Base-by-base conservation (phyloP, 2,113 vertebrate species). In the Semicossyphus pulcher region DNA sequence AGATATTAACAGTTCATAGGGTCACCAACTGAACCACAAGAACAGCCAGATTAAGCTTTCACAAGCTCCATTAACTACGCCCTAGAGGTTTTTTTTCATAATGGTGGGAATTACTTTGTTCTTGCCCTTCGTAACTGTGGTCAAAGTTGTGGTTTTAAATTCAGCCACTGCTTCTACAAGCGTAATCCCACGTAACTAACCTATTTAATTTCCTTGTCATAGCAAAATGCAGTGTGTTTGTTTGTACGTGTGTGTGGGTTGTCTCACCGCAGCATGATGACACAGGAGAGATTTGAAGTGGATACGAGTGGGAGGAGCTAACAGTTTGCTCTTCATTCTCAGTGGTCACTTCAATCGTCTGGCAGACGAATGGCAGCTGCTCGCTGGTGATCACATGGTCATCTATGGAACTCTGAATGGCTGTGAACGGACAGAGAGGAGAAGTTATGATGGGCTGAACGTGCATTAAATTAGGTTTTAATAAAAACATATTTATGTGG, bases 331-430 rank as follows among this genome's bases (percentile, higher is more conserved):
- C 97, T 1, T 99, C 97, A 0, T 96, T 97, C 88, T 99, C 98
- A 0, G 98, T 99, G 86, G 95, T 96, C 88, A 99, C 98, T 78
- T 99, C 98, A 5, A 99, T 97, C 5, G 98, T 98, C 82, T 99
- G 97, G 77, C 97, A 99, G 80, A 99, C 95, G 37, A 97, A 97
- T 0, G 98, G 98, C 4, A 97, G 95, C 53, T 98, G 96, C 59
- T 99, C 97, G 61, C 93, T 88, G 76, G 96, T 94, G 76, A 99
- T 96, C 91, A 98, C 90, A 21, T 96, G 94, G 72, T 97, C 96
- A 14, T 95, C 96, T 1, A 41, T 63, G 0, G 83, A 81, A 20
- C 87, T 86, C 57, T 76, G 70, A 52, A 81, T 54, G 8, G 41
- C 88, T 67, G 44, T 10, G 31, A 39, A 39, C 0, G 44, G 23